Evolutionary conservation across 2,888 invertebrate genomes (phyloP), one percentile per base, ranked within the genome.

Genomic region (Pterostichus madidus): DNA sequence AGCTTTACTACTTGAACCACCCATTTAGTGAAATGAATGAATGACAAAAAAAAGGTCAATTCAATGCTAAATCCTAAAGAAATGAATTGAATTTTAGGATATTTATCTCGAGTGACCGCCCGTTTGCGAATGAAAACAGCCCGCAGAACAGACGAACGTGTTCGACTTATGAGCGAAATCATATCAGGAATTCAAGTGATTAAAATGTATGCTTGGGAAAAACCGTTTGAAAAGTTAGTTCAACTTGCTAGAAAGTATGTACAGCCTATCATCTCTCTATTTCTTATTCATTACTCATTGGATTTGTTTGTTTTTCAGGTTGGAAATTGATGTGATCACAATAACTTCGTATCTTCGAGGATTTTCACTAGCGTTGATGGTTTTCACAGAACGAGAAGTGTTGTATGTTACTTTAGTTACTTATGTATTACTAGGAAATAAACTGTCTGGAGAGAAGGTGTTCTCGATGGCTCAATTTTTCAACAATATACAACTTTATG

Each of bases 371-470:
- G 93, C 94, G 0, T 87, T 93, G 84, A 89, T 93, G 88, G 95
- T 97, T 68, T 97, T 96, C 88, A 96, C 97, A 0, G 96, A 97
- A 87, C 94, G 98, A 85, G 92, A 97, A 73, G 95, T 97, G 1
- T 91, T 97, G 8, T 96, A 95, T 88, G 93, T 96, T 84, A 96
- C 96, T 2, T 92, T 98, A 79, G 91, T 96, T 68, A 93, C 95
- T 0, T 96, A 94, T 87, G 94, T 95, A 10, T 90, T 96, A 2
- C 90, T 94, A 85, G 96, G 95, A 13, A 87, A 91, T 82, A 85
- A 84, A n/a, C 87, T 91, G 85, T 90, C 90, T 7, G 92, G 94
- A 0, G 94, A 94, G 81, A 92, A 94, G 86, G 94, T 95, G 0
- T 96, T 96, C 89, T 94, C 96, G 0, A 91, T 95, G 86, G 95